Evolutionary conservation across 1,140 invertebrate genomes (phyloP).

Genomic region (Linepithema humile): DNA sequence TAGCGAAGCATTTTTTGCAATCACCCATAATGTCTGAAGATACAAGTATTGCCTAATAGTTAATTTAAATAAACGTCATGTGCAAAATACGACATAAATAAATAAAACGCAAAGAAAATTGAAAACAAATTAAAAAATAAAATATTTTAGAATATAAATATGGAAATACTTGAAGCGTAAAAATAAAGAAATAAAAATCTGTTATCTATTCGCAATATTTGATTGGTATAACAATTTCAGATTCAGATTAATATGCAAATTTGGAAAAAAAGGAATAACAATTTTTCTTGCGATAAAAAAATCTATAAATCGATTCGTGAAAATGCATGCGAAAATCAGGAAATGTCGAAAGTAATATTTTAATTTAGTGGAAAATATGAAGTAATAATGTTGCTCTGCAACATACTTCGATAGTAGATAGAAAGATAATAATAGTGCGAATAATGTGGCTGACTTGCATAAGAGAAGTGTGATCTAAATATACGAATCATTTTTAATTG

Average conservation of each 20-base stretch:
- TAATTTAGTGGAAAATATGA: not conserved
- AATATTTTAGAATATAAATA: too few species aligned
- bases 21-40: not conserved
- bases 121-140: not conserved
- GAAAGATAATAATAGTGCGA: not conserved
- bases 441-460: not conserved
- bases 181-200: not conserved
- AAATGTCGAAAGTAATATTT: not conserved
- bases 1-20: not conserved
- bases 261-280: too few species aligned
- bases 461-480: conserved; percentile 10
- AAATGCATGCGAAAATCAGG: not conserved
- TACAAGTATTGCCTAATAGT: not conserved
- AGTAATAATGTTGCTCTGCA: not conserved
- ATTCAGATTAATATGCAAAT: not conserved
- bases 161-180: not conserved
- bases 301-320: not conserved
- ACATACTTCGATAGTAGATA: not conserved
- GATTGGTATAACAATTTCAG: not conserved
- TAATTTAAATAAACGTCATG: not conserved
- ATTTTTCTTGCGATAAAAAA: not conserved
- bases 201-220: not conserved
- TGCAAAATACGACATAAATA: not conserved
- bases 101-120: not conserved
- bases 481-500: not conserved